Conservation (phyloP, 2,113 vertebrate species). For the Octodon degus region DNA sequence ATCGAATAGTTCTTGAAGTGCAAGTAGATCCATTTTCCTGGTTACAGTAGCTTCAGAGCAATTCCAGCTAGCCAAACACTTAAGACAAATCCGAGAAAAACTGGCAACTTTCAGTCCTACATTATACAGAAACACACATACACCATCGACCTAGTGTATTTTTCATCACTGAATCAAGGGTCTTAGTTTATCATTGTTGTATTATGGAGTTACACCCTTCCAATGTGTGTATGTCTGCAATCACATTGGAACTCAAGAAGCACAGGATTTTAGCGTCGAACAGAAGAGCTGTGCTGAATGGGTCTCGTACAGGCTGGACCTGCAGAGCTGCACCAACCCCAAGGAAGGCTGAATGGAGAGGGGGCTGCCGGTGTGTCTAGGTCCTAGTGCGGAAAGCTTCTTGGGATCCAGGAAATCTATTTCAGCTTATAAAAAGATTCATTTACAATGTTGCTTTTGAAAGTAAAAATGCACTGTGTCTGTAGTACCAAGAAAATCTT, state of each 20-base stretch:
- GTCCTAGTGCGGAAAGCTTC: conserved; percentile 12
- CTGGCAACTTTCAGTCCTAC: neutral
- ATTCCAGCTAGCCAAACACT: neutral
- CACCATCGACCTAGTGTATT: neutral
- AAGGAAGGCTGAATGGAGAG: neutral
- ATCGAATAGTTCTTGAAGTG: neutral
- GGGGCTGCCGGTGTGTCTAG: neutral
- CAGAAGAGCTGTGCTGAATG: neutral
- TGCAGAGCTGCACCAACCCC: neutral
- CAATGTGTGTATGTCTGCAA: neutral
- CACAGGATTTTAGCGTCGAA: neutral
- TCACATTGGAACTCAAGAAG: neutral
- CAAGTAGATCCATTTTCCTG: neutral
- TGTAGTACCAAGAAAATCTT: neutral
- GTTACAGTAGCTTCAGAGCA: neutral
- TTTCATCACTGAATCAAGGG: neutral
- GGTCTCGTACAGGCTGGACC: no score
- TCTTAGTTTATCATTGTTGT: neutral
- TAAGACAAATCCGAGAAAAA: neutral
- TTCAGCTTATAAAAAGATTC: conserved; percentile 13
- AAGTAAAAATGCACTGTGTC: neutral
- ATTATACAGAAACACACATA: neutral
- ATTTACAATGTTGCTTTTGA: neutral
- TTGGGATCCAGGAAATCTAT: neutral
- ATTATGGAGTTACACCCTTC: neutral